A percentile compares a stretch with the other conserved stretches of the same genome.
Conservation (phyloP, 2,888 invertebrate genomes). For the Meta bourneti region DNA sequence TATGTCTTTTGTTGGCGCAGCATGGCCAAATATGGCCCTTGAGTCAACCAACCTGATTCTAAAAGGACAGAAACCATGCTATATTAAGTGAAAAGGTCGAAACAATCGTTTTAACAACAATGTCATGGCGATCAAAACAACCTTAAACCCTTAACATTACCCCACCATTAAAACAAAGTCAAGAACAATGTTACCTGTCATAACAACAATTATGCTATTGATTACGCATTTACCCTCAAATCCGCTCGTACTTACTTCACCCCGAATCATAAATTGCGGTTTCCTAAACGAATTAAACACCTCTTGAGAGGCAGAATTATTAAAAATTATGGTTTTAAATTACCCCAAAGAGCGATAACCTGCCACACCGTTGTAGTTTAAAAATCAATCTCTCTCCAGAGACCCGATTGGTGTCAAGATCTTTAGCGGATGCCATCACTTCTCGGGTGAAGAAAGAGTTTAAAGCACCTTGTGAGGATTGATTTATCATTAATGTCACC, state of each 20-base stretch:
- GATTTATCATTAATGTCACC: constrained; percentile 66
- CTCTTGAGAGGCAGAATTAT: neutral
- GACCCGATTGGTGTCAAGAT: constrained; percentile 21
- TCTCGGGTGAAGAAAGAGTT: constrained; percentile 23
- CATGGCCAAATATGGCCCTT: no score
- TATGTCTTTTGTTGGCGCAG: no score
- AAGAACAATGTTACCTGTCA: neutral
- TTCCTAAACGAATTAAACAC: neutral
- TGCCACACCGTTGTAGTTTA: constrained; percentile 4
- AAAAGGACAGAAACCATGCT: no score
- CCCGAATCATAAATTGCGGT: neutral
- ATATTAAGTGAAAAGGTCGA: no score
- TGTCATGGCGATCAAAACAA: neutral
- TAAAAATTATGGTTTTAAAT: neutral
- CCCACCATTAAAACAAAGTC: neutral
- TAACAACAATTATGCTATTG: neutral
- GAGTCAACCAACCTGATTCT: no score
- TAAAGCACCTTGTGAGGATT: constrained; percentile 44
- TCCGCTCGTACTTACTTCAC: neutral
- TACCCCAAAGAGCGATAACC: neutral
- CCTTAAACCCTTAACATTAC: neutral
- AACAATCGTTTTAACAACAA: no score
- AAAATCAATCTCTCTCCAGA: constrained; percentile 22
- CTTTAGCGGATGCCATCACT: constrained; percentile 36
- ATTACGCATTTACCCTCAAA: neutral